phyloP scores from a whole-genome alignment of 2,888 invertebrate genomes.

The Mayetiola destructor region DNA sequence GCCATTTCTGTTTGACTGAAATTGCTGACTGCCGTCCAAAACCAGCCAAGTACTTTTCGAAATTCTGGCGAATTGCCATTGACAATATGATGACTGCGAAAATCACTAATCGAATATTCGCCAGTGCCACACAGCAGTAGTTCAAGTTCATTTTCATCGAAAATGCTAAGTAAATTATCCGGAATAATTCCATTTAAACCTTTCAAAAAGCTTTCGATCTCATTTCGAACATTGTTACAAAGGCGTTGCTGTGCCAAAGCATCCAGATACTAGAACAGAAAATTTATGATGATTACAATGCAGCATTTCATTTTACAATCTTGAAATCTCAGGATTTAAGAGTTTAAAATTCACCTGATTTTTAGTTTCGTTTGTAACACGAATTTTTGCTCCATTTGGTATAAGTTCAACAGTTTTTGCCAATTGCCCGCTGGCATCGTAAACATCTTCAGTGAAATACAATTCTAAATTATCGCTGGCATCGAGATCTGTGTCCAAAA shows the following conservation, averaged over 20 bases:
- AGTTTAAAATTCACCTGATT: conserved; percentile 30
- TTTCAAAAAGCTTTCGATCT: conserved; percentile 76
- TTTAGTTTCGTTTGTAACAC: conserved; percentile 44
- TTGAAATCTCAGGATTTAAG: neutral
- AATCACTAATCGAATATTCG: conserved; percentile 79
- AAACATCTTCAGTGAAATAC: conserved; percentile 79
- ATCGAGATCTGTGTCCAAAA: conserved; percentile 80
- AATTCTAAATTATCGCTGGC: conserved; percentile 60
- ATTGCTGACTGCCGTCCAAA: conserved; percentile 79
- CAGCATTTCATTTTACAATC: neutral
- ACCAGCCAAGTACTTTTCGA: conserved; percentile 73
- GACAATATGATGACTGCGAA: conserved; percentile 75
- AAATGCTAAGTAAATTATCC: conserved; percentile 81
- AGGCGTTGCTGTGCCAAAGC: conserved; percentile 78
- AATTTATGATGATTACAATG: neutral
- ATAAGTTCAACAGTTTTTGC: conserved; percentile 66
- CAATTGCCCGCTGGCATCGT: conserved; percentile 61
- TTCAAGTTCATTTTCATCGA: conserved; percentile 93
- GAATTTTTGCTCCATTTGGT: conserved; percentile 61
- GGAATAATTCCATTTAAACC: conserved; percentile 85
- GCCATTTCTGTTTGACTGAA: conserved; percentile 89
- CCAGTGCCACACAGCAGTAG: conserved; percentile 38
- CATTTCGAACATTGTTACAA: conserved; percentile 63
- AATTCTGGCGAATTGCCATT: conserved; percentile 71
- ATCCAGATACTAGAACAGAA: conserved; percentile 50